phyloP scores from a whole-genome alignment of 2,797 vertebrate genomes.

The Centroberyx gerrardi region DNA sequence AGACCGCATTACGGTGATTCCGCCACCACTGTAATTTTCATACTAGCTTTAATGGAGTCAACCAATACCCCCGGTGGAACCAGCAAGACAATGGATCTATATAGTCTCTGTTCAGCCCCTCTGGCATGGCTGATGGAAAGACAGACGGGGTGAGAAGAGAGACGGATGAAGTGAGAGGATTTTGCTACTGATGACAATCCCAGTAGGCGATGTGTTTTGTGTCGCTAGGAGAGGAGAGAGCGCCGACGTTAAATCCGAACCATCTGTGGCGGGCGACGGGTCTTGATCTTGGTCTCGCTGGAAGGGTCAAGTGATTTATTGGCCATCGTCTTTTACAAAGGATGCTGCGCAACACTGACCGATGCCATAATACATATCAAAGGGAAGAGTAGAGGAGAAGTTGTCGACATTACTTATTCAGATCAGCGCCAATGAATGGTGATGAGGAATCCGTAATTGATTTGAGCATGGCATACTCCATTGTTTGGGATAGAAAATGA shows the following conservation, averaged over 20 bases:
- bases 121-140: conserved; percentile 28
- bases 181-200: conserved; percentile 54
- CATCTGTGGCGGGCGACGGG: conserved; percentile 55
- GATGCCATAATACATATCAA: conserved; percentile 40
- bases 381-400: conserved; percentile 14
- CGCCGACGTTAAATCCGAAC: conserved; percentile 61
- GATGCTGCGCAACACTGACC: conserved; percentile 66
- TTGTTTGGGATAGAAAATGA: conserved; percentile 12
- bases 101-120: conserved; percentile 17
- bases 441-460: conserved; percentile 1
- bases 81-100: conserved; percentile 30
- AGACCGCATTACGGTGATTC: conserved; percentile 26
- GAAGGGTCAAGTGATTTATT: conserved; percentile 76
- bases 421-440: conserved; percentile 28
- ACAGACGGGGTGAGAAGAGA: not conserved
- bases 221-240: conserved; percentile 35
- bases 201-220: conserved; percentile 45
- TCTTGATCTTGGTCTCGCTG: conserved; percentile 74
- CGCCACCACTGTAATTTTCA: conserved; percentile 8
- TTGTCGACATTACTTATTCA: conserved; percentile 46
- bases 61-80: conserved; percentile 34
- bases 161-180: conserved; percentile 7
- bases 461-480: not conserved
- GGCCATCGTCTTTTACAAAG: conserved; percentile 69
- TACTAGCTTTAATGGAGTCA: conserved; percentile 35